These are phyloP conservation scores for Aspiorhynchus laticeps DNA, from an alignment of 2,113 vertebrate species.

Conservation along the genomic window DNA sequence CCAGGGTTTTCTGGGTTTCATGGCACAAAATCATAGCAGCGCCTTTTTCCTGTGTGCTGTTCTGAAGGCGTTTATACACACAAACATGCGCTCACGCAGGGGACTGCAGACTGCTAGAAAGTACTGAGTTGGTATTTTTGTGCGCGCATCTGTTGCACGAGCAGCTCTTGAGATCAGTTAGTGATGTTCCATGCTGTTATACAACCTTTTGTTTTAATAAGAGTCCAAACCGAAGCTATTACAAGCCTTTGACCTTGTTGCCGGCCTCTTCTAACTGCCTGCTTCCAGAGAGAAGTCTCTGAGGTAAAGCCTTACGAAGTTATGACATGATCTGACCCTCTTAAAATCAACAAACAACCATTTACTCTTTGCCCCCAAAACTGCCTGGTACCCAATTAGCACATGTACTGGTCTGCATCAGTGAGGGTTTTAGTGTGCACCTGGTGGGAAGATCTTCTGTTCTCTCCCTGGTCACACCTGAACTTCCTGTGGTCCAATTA, in stretches of 20 bases:
- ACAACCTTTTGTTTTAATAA: not conserved
- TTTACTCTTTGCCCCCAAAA: constrained; percentile 45
- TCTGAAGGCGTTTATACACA: not conserved
- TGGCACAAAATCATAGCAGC: constrained; percentile 35
- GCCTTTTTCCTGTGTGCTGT: constrained; percentile 10
- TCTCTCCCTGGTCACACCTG: constrained; percentile 37
- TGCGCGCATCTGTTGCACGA: not conserved
- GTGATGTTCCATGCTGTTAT: not conserved
- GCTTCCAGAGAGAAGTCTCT: constrained; percentile 19
- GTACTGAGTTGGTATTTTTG: not conserved
- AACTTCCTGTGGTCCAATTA: constrained; percentile 47
- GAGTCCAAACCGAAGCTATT: constrained; percentile 12
- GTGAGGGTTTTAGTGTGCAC: constrained; percentile 38
- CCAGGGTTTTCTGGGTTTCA: constrained; percentile 33
- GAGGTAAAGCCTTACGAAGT: constrained; percentile 2
- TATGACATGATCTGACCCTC: constrained; percentile 42
- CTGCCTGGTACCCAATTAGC: constrained; percentile 51
- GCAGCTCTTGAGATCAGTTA: not conserved
- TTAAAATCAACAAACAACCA: constrained; percentile 41
- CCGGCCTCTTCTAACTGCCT: constrained; percentile 39
- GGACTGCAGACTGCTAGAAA: not conserved
- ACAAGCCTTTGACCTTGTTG: constrained; percentile 22
- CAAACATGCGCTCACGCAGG: not conserved
- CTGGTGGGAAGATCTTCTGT: constrained; percentile 7
- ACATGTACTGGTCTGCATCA: constrained; percentile 6